Base-by-base conservation (phyloP, 2,797 vertebrate genomes). In the Dendrocincla tyrannina region DNA sequence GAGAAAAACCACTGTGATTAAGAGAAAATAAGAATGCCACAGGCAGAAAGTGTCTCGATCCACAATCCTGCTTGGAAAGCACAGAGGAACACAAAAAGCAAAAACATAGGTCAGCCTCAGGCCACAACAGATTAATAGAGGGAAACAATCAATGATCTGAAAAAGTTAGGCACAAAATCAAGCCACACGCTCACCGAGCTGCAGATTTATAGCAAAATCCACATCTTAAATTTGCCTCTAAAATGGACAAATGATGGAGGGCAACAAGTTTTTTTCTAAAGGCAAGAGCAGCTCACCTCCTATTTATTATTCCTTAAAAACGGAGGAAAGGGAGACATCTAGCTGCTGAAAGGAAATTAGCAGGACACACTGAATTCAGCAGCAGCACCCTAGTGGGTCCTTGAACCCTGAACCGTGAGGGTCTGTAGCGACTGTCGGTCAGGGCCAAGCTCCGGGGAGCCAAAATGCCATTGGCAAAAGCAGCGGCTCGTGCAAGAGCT, bases 251-350 rank as follows among this genome's bases (percentile, higher is more conserved):
- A 63, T 32, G 79, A 94, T 73, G 59, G 85, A 96, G 80, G 85
- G 67, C 88, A 95, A 63, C 85, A 82, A 93, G 93, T 50, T 58
- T 52, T 52, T 85, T 88, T 85, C 85, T 56, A 68, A 90, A 90
- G 91, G 91, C 80, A 47, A 85, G 73, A 87, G 79, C 80, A 58
- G 83, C 63, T 68, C 24, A 60, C 73, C 77, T 67, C 1, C 53
- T n/a, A 27, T 7, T 9, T 35, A 11, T 8, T 9, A 23, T 46
- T 73, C 55, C 47, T 49, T 8, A 33, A 90, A 79, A 96, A 79
- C 4, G 95, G 39, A 67, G 96, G 28, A 32, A 93, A 96, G 85
- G 81, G 95, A 78, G 96, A 91, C 96, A 96, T 94, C 96, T 97
- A 96, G 95, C 95, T 95, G 96, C 92, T 79, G 69, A 7, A 67